A percentile compares a stretch with the other conserved stretches of the same genome.
Conservation (phyloP, 1,140 invertebrate genomes). For the Brachionus asplanchnoidis region DNA sequence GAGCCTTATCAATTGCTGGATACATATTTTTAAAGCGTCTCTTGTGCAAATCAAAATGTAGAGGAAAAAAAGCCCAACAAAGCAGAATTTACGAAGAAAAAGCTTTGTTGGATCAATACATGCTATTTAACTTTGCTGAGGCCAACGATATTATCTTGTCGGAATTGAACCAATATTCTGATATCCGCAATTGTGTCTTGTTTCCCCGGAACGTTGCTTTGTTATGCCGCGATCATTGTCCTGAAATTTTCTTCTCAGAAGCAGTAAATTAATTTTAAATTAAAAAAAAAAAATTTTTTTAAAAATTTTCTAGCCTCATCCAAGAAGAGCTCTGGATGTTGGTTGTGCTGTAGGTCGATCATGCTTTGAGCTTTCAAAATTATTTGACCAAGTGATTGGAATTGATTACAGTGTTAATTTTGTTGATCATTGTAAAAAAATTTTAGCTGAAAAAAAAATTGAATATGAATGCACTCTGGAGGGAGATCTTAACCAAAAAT, state of each 20-base stretch:
- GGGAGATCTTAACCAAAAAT: constrained; percentile 44
- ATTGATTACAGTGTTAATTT: constrained; percentile 56
- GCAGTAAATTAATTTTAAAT: not conserved
- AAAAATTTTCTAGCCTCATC: not conserved
- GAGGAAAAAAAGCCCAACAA: not conserved
- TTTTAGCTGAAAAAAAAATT: constrained; percentile 45
- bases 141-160: constrained; percentile 2
- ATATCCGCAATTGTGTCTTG: constrained; percentile 19
- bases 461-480: constrained; percentile 42
- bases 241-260: constrained; percentile 26
- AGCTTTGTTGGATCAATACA: constrained; percentile 39
- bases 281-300: not conserved
- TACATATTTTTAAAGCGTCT: constrained; percentile 25
- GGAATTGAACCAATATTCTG: not conserved
- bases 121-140: constrained; percentile 39
- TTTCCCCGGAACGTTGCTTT: constrained; percentile 39
- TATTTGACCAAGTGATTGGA: constrained; percentile 52
- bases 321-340: not conserved
- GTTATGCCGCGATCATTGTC: constrained; percentile 30
- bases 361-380: constrained; percentile 52
- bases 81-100: constrained; percentile 42
- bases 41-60: not conserved
- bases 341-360: constrained; percentile 56
- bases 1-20: constrained; percentile 16
- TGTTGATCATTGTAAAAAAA: constrained; percentile 51